Evolutionary conservation across 2,113 vertebrate genomes (phyloP), one percentile per base, ranked within the genome.

Genomic region (Trachemys scripta): DNA sequence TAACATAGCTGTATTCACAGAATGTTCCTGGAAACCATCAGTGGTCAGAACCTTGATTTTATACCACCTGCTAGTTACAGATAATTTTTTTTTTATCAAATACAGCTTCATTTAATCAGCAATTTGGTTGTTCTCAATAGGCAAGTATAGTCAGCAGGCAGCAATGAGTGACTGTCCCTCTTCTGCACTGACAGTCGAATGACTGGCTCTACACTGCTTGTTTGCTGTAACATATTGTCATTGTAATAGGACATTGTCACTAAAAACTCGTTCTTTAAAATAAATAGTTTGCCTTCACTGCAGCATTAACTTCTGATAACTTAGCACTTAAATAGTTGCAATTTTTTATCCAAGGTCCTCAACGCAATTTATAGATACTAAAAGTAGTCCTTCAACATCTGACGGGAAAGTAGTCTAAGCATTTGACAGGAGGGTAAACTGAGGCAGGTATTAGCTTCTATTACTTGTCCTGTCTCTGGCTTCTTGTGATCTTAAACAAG

Each of bases 181-280:
- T 89, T 78, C 49, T 56, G 80, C 4, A 0, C 10, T 49, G 90
- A 56, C 90, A 89, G 49, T 27, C 51, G n/a, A 90, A 83, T 14
- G 80, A 2, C 47, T 85, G 1, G 31, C 76, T 92, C 95, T 53
- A 4, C 69, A 19, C 6, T 20, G 31, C 84, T 85, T 31, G 69
- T 54, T 93, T 51, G 54, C 69, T 78, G 87, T 65, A n/a, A 0
- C 0, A 2, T 54, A 5, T 47, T 42, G 76, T 47, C 82, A 1
- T 82, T 4, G 1, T n/a, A 51, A n/a, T 12, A 11, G 69, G 93
- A 82, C 25, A 3, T 8, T 90, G 90, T n/a, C 45, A 84, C 51
- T 92, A 88, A 93, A 93, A 81, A 88, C 89, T 93, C 95, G 62
- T 38, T 9, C 72, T 84, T 92, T 91, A 94, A 91, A 95, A 4